Percentiles rank a stretch among this genome's conserved stretches.
phyloP scores from a whole-genome alignment of 1,140 invertebrate species.

The Lepidurus couesii region DNA sequence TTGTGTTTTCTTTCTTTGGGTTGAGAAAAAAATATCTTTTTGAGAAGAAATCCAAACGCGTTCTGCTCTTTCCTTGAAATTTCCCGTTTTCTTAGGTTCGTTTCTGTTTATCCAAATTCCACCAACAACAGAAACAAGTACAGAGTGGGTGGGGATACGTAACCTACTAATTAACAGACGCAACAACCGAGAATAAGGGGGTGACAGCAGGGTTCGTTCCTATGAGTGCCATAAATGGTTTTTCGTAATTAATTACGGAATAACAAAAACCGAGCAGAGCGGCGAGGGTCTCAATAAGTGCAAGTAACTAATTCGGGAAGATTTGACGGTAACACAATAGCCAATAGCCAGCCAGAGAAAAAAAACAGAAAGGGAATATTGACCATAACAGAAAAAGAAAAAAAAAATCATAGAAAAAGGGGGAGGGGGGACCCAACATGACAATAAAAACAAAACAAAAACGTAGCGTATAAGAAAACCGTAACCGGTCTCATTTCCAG shows the following conservation, averaged over 20 bases:
- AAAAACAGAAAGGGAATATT: neutral
- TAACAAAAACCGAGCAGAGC: neutral
- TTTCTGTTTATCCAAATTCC: constrained; percentile 13
- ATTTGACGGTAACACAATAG: neutral
- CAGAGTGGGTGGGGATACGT: neutral
- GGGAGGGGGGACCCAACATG: neutral
- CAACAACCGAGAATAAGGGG: neutral
- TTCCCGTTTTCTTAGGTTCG: neutral
- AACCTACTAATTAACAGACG: neutral
- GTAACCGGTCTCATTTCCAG: constrained; percentile 14
- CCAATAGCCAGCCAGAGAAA: neutral
- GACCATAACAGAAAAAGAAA: neutral
- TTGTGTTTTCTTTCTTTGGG: neutral
- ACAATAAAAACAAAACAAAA: neutral
- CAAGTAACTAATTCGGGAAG: neutral
- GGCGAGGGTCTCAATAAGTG: neutral
- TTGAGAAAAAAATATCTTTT: neutral
- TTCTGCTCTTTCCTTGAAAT: neutral
- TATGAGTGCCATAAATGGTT: neutral
- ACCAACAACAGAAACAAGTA: constrained; percentile 10
- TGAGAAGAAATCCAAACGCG: no score
- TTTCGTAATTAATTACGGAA: constrained; percentile 16
- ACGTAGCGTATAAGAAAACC: neutral
- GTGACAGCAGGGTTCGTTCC: neutral
- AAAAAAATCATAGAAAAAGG: neutral